These are phyloP conservation scores for Schizopygopsis malacanthus DNA, from an alignment of 2,797 vertebrate genomes.

Conservation along the genomic window DNA sequence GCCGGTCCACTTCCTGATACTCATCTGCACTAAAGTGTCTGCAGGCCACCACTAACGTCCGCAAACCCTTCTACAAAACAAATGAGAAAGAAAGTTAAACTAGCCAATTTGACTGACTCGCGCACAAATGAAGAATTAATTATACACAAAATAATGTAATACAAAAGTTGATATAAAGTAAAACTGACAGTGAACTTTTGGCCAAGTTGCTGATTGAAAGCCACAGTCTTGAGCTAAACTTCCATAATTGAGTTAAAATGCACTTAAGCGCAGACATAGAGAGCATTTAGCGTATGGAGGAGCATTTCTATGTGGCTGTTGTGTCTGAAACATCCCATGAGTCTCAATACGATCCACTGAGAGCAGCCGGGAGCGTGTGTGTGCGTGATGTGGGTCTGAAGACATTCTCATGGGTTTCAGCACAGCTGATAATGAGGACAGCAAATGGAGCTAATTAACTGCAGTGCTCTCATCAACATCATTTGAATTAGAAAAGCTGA, in stretches of 20 bases:
- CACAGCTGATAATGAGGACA: constrained; percentile 4
- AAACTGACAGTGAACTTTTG: not conserved
- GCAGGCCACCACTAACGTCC: constrained; percentile 93
- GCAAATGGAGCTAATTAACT: not conserved
- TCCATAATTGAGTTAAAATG: not conserved
- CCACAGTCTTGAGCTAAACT: not conserved
- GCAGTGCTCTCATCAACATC: not conserved
- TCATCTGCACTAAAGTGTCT: constrained; percentile 88
- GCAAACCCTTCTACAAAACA: constrained; percentile 87
- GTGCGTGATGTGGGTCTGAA: constrained; percentile 18
- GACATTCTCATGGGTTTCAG: constrained; percentile 12
- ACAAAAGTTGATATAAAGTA: not conserved
- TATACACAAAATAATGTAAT: not conserved
- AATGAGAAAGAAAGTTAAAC: not conserved
- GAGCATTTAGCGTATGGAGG: not conserved
- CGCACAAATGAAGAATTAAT: not conserved
- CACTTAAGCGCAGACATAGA: constrained; percentile 3
- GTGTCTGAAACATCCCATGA: constrained; percentile 5
- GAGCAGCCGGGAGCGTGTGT: not conserved
- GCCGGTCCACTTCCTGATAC: constrained; percentile 85
- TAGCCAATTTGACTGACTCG: not conserved
- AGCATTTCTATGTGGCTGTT: constrained; percentile 21
- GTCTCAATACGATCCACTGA: not conserved
- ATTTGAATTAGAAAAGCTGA: not conserved
- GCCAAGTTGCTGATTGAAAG: not conserved